phyloP scores from a whole-genome alignment of 1,140 invertebrate species.

The Cotesia vestalis region DNA sequence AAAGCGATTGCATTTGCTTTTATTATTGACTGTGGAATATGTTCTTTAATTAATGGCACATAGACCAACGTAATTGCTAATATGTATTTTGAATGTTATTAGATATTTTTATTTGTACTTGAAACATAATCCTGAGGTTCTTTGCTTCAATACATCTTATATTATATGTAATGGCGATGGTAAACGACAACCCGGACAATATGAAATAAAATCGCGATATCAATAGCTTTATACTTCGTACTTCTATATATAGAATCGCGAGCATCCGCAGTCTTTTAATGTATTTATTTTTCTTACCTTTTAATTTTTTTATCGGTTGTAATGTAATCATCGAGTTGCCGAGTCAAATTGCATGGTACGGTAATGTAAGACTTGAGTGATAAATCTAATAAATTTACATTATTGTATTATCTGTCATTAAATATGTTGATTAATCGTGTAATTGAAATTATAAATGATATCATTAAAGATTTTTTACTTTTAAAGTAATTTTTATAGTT shows the following conservation, averaged over 20 bases:
- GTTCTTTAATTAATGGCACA: not conserved
- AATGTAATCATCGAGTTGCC: not conserved
- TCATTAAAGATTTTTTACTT: no score
- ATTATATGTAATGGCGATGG: no score
- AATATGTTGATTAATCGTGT: no score
- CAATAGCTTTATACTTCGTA: no score
- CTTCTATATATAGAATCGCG: no score
- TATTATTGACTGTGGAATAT: not conserved
- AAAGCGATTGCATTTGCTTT: slow-evolving; percentile 1
- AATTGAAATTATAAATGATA: not conserved
- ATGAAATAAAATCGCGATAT: no score
- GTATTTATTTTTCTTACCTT: not conserved
- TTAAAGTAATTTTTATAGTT: no score
- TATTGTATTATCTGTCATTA: not conserved
- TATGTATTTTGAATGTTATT: not conserved
- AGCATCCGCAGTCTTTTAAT: not conserved
- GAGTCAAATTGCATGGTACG: slow-evolving; percentile 3
- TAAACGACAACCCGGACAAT: no score
- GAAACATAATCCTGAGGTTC: no score
- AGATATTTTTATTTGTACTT: no score
- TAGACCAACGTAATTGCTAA: no score
- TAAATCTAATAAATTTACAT: not conserved
- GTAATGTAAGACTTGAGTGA: not conserved
- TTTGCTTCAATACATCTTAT: no score
- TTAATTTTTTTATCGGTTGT: not conserved